Base-by-base conservation (phyloP, 92 coral and sea anemone species). In the Diadumene lineata region DNA sequence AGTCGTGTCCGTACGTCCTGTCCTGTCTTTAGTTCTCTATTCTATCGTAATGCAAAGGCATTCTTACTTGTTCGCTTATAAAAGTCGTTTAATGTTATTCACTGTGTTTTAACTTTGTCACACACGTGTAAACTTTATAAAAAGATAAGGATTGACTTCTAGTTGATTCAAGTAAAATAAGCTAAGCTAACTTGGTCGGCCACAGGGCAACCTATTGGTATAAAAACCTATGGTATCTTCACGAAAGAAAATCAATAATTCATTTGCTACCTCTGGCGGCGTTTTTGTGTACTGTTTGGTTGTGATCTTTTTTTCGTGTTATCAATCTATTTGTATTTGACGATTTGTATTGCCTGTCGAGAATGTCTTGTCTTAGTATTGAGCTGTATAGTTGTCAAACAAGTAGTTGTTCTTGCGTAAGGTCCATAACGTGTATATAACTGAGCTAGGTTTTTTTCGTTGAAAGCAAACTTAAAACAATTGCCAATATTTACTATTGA, bases 41-140 rank as follows among this genome's bases (percentile, higher is more conserved):
- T 78, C 81, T 66, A 87, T 78, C 77, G 78, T 79, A 64, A 64
- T 56, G 75, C 82, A 90, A 88, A 88, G 92, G 84, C 26, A 56
- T 9, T 19, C 53, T 69, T 70, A 57, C 66, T 15, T 50, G 16
- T 55, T 25, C 44, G 28, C 25, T 44, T 15, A 13, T 7, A 19
- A 68, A n/a, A 55, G 43, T 31, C 38, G 29, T 1, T 33, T 32
- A 31, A 13, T 55, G 23, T 34, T 51, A 48, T 24, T 53, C 64
- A 32, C 56, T 68, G 11, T 77, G 82, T 34, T 57, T 78, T 78
- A 55, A 56, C 75, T 67, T 68, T 68, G 43, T 23, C 53, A 57
- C 82, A 78, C 68, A 50, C 34, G 56, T 26, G 73, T 44, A 68
- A 27, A 32, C 46, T 17, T 22, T 68, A 44, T n/a, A 4, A 19